Evolutionary conservation across 1,140 invertebrate species (phyloP), one percentile per base, ranked within the genome.

Genomic region (Lepidurus packardi): DNA sequence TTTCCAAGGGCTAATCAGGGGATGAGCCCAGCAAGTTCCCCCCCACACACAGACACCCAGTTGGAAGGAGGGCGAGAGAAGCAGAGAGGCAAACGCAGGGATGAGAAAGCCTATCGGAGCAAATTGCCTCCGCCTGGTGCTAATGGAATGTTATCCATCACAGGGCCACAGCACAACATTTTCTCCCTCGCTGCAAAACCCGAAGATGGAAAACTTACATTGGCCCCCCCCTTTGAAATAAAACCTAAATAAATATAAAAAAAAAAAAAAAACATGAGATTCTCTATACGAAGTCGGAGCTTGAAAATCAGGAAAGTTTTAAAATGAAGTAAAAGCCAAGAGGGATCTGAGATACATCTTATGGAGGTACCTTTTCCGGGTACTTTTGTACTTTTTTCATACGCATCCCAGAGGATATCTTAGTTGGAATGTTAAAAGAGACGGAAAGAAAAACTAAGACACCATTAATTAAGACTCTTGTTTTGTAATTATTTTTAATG

Each of bases 121-220:
- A 65, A 65, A 65, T 65, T 65, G 53, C 53, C 53, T 65, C 53
- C 21, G 53, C 53, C 53, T 65, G 53, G 53, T 65, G 53, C 53
- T 65, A 65, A 65, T 65, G 53, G 53, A 65, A 65, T n/a, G 53
- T 65, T 65, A 65, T 65, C 13, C 53, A 65, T 65, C 53, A 65
- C 53, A 65, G 53, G 53, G 16, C 13, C 53, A 16, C 53, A 65
- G 53, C 53, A 65, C 34, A 34, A 0, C 34, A 34, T 34, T 65
- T 65, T 65, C 53, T 65, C 53, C 53, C 53, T 65, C 53, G 53
- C 53, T 65, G 53, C 8, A 7, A 13, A 65, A 65, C 16, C 21
- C 53, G 21, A 65, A 9, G 53, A 16, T 21, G 53, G 53, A 65
- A 65, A 65, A 65, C 53, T 65, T 21, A 65, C 53, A 65, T n/a